Conservation (phyloP, 2,888 invertebrate species). For the Cybosia mesomella region DNA sequence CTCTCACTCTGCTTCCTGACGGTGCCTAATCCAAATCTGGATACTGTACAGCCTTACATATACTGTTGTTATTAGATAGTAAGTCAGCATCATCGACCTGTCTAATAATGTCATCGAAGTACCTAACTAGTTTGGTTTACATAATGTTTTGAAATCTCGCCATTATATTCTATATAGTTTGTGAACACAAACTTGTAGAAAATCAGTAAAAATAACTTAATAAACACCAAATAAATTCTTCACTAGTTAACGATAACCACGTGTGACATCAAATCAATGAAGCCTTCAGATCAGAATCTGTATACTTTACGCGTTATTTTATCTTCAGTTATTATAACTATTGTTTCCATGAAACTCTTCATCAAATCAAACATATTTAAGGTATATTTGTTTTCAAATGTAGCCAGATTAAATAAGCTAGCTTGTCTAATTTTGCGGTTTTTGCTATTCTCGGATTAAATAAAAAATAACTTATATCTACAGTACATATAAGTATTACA, state of each 20-base stretch:
- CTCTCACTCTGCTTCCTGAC: neutral
- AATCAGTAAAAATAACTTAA: constrained; percentile 17
- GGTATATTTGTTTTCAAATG: constrained; percentile 5
- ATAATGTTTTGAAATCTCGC: constrained; percentile 30
- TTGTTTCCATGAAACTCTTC: neutral
- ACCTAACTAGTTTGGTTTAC: constrained; percentile 26
- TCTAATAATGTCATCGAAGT: constrained; percentile 35
- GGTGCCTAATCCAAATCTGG: neutral
- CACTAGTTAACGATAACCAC: constrained; percentile 25
- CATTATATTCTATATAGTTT: constrained; percentile 36
- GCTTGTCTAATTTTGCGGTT: constrained; percentile 38
- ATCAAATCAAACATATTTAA: neutral
- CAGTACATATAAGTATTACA: neutral
- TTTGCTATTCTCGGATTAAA: constrained; percentile 19
- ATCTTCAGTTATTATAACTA: neutral
- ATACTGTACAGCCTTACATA: constrained; percentile 27
- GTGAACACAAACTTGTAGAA: constrained; percentile 41
- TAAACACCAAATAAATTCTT: constrained; percentile 27
- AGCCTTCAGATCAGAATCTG: constrained; percentile 31
- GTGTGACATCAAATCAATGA: constrained; percentile 39
- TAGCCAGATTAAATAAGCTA: constrained; percentile 30
- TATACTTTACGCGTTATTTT: neutral
- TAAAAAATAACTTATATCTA: constrained; percentile 25
- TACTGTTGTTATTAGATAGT: constrained; percentile 37
- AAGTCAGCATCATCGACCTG: constrained; percentile 44